A percentile compares a stretch with the other conserved stretches of the same genome.
Conservation (phyloP, 2,888 invertebrate species). For the Drosophila prostipennis region DNA sequence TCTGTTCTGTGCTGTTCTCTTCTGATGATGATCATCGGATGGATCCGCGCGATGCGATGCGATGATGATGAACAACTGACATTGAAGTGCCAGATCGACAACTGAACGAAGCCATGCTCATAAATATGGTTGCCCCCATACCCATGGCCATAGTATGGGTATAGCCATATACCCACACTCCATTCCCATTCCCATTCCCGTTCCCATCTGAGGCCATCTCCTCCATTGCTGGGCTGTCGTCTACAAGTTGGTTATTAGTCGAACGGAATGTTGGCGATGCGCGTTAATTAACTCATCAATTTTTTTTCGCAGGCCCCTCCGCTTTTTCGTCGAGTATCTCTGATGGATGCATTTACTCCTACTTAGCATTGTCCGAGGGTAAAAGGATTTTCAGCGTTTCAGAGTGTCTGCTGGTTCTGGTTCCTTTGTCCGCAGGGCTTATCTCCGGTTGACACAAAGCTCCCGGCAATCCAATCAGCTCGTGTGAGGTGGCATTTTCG, state of each 20-base stretch:
- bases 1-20: constrained; percentile 11
- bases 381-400: constrained; percentile 26
- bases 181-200: constrained; percentile 27
- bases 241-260: constrained; percentile 79
- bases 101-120: constrained; percentile 55
- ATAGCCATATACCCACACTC: constrained; percentile 4
- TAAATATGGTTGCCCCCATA: constrained; percentile 51
- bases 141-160: background rate
- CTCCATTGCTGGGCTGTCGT: constrained; percentile 55
- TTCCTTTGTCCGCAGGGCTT: constrained; percentile 27
- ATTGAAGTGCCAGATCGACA: constrained; percentile 79
- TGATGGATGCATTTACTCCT: constrained; percentile 45
- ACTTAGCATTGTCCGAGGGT: constrained; percentile 48
- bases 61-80: constrained; percentile 75
- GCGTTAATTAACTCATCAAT: constrained; percentile 80
- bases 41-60: constrained; percentile 42
- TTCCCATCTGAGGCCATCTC: constrained; percentile 31
- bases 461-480: constrained; percentile 38
- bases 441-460: constrained; percentile 40
- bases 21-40: constrained; percentile 25
- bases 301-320: constrained; percentile 50
- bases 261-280: constrained; percentile 78
- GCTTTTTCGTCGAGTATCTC: constrained; percentile 27
- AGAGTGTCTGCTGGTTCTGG: constrained; percentile 1
- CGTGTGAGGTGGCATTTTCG: constrained; percentile 71